Evolutionary conservation across 2,113 vertebrate species (phyloP), one percentile per base, ranked within the genome.

Genomic region (Panurus biarmicus): DNA sequence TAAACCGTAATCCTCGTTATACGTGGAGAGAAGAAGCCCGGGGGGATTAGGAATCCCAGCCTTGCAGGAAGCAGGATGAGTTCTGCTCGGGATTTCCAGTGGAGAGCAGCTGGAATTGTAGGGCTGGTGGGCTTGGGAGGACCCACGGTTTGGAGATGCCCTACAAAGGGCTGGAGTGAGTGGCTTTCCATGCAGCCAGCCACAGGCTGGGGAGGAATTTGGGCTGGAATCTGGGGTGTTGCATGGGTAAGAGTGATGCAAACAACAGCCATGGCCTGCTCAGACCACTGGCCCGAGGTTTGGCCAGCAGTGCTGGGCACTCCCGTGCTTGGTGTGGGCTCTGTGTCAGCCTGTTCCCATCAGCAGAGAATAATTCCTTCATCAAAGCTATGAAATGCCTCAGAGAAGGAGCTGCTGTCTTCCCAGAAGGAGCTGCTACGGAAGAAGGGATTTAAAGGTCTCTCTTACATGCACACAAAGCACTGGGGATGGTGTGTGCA

Each of bases 1-100:
- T 94, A 94, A 89, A 75, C 57, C 73, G 12, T 87, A 96, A 94
- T 94, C 95, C 93, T 96, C 84, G 61, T 91, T 93, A 75, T 50
- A 62, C 42, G 0, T 1, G 60, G 85, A 90, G 78, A 60, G 94
- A 91, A 92, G 73, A 38, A 94, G 19, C 31, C 73, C 57, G 3
- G 58, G 77, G 66, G 69, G 94, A 79, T 95, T 28, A 92, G 91
- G 92, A 92, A 89, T 64, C 77, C 80, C 62, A 33, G 86, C 69
- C 84, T 48, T 4, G 53, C 48, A 51, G 69, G 78, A 44, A 60
- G 56, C 71, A 23, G 48, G 29, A 9, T 23, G 69, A 78, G 42
- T 48, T 89, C 69, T 74, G 56, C 69, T 11, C 1, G 0, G 3
- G 70, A 75, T 35, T 94, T 70, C 84, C 67, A 23, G 51, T 3